These are phyloP conservation scores for Dynastes grantii DNA, from an alignment of 2,888 invertebrate species.

Conservation along the genomic window DNA sequence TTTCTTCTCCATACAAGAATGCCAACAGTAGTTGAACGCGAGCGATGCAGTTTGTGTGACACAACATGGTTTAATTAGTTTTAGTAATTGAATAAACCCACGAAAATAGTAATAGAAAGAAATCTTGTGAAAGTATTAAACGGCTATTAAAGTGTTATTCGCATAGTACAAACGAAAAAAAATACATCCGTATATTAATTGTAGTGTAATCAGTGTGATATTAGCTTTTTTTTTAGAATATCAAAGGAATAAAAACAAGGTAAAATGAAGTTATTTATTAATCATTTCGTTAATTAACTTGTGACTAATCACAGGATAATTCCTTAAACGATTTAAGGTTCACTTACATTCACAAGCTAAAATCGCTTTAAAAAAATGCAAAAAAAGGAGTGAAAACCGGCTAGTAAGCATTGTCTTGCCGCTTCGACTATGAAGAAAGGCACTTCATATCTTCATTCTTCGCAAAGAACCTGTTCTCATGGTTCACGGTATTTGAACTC, in stretches of 20 bases:
- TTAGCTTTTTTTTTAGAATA: background rate
- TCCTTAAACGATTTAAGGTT: no score
- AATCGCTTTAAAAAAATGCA: background rate
- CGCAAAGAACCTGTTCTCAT: constrained; percentile 30
- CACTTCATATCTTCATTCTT: background rate
- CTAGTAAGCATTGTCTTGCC: background rate
- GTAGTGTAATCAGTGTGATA: background rate
- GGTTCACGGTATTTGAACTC: background rate
- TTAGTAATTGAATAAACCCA: background rate
- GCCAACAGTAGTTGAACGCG: constrained; percentile 48
- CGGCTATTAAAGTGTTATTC: background rate
- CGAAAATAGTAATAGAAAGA: no score
- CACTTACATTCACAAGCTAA: background rate
- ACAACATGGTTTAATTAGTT: constrained; percentile 41
- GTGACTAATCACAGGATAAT: no score
- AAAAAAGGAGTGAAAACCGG: background rate
- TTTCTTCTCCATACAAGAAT: constrained; percentile 48
- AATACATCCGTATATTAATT: background rate
- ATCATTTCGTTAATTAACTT: no score
- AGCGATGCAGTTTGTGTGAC: constrained; percentile 32
- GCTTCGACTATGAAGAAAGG: background rate
- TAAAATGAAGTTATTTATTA: background rate
- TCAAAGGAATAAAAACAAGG: background rate
- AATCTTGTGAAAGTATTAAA: no score
- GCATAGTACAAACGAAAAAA: background rate